Conservation (phyloP, 2,888 invertebrate genomes). For the Celastrina argiolus region DNA sequence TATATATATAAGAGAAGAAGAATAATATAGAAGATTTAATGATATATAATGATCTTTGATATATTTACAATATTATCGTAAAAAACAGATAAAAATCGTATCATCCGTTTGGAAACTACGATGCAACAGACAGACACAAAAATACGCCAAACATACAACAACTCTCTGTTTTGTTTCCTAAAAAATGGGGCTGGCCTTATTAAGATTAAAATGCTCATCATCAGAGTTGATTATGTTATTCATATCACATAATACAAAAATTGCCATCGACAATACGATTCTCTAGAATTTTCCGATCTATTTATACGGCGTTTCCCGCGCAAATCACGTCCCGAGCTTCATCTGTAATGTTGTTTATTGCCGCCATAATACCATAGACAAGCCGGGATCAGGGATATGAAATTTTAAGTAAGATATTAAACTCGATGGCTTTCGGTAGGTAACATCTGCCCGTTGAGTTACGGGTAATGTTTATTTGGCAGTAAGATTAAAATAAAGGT, state of each 20-base stretch:
- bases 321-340: conserved; percentile 53
- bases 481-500: background rate
- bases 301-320: conserved; percentile 47
- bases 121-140: no score
- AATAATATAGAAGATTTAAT: no score
- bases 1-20: no score
- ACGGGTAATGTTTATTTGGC: background rate
- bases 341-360: conserved; percentile 22
- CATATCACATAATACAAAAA: conserved; percentile 22
- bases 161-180: no score
- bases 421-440: background rate
- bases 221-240: conserved; percentile 1
- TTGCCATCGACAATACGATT: conserved; percentile 20
- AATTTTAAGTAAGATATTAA: conserved; percentile 21
- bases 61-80: no score
- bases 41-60: no score
- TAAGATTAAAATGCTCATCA: no score
- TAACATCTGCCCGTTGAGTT: background rate
- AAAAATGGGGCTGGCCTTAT: no score
- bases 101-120: no score
- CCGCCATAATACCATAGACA: conserved; percentile 15
- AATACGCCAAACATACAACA: no score
- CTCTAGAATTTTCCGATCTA: conserved; percentile 38
- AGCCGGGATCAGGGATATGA: conserved; percentile 13
- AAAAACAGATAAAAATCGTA: no score